A percentile compares a stretch with the other conserved stretches of the same genome.
Conservation (phyloP, 2,113 vertebrate genomes). For the Hymenochirus boettgeri region DNA sequence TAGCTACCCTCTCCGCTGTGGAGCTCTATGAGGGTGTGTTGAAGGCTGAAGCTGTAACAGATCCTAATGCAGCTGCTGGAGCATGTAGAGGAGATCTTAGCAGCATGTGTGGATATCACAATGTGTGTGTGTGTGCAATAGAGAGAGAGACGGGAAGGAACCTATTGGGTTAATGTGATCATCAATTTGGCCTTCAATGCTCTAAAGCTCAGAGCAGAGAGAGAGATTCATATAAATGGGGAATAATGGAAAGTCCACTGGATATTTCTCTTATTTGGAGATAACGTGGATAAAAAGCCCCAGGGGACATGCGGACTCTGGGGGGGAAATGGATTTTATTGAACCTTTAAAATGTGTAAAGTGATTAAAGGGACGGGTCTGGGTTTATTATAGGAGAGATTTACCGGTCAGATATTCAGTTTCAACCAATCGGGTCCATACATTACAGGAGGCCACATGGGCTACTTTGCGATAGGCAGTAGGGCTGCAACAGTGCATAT, state of each 20-base stretch:
- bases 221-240: background rate
- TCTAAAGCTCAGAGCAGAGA: too few species aligned
- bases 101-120: background rate
- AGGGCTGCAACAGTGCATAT: too few species aligned
- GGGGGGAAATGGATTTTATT: too few species aligned
- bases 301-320: too few species aligned
- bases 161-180: background rate
- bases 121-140: background rate
- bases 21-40: slow-evolving; percentile 50
- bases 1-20: slow-evolving; percentile 22
- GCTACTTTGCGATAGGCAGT: too few species aligned
- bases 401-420: too few species aligned
- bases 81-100: slow-evolving; percentile 45
- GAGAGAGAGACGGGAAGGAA: background rate
- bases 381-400: too few species aligned
- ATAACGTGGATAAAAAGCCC: background rate
- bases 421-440: too few species aligned
- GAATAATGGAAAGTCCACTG: background rate
- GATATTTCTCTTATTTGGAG: background rate
- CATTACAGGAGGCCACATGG: too few species aligned
- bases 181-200: slow-evolving; percentile 1
- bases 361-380: too few species aligned
- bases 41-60: slow-evolving; percentile 58
- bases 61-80: slow-evolving; percentile 54
- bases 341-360: too few species aligned